Evolutionary conservation across 1,140 invertebrate species (phyloP), one percentile per base, ranked within the genome.

Genomic region (Bombus soroeensis): DNA sequence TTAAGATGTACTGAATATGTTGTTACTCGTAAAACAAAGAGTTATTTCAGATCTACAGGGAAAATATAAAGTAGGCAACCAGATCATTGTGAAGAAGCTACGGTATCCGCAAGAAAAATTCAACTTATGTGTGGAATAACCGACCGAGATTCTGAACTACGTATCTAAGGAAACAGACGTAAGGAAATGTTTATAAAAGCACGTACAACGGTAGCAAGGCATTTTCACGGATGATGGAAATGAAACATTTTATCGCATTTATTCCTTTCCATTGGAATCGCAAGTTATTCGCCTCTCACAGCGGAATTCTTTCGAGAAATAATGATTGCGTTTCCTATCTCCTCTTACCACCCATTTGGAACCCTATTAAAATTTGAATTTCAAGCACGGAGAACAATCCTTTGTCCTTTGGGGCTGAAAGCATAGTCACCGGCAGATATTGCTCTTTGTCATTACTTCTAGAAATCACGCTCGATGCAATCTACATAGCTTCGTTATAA

Each of bases 311-410:
- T 80, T 64, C 77, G 39, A 80, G 53, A 53, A 85, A 47, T 64
- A 81, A 80, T 70, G 37, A 59, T 57, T 39, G 34, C 34, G 18
- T 34, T 72, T 53, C 64, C 57, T n/a, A 25, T 28, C 39, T 12
- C 18, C 47, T 9, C 15, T 18, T 62, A 28, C n/a, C 32, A 34
- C 13, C 28, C 4, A 41, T 71, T 72, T 43, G 53, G 25, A 73
- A 64, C 28, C 41, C 53, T 64, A 85, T 85, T 85, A 80, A 79
- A 85, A 73, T 85, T 80, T 73, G 57, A 79, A 85, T 85, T 85
- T 72, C 77, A 80, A 85, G 70, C 39, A 80, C 66, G 77, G 0
- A 80, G 83, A 47, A 72, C 34, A 72, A 72, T 80, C 22, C 53
- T 73, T 64, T 43, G 43, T 28, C 76, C 68, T 73, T 80, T 37